Evolutionary conservation across 2,113 vertebrate genomes (phyloP).

Genomic region (Melanotaenia duboulayi): DNA sequence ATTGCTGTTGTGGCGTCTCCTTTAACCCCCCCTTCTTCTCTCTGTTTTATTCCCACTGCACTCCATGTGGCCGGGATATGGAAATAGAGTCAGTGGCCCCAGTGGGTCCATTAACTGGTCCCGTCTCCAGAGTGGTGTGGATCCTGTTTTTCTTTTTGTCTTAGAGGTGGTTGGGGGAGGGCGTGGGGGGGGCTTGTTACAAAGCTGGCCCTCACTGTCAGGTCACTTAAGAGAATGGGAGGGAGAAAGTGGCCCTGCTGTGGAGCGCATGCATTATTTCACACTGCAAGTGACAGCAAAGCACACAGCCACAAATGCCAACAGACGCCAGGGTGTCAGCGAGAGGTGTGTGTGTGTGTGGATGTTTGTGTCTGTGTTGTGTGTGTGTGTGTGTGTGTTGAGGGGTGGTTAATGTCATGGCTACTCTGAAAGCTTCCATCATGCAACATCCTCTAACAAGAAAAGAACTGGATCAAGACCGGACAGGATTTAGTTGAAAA

Average conservation of each 20-base stretch:
- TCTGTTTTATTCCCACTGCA: not conserved
- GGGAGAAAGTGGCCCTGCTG: slow-evolving; percentile 50
- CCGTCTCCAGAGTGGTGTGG: slow-evolving; percentile 40
- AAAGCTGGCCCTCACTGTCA: slow-evolving; percentile 47
- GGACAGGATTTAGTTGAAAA: slow-evolving; percentile 27
- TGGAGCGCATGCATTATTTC: slow-evolving; percentile 81
- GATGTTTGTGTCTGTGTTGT: slow-evolving; percentile 1
- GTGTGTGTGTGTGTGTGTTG: not conserved
- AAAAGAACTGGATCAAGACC: slow-evolving; percentile 41
- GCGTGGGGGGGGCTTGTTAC: slow-evolving; percentile 41
- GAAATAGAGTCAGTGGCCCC: slow-evolving; percentile 35
- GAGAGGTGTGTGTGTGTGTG: slow-evolving; percentile 26
- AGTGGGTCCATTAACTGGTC: slow-evolving; percentile 60
- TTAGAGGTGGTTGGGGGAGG: not conserved
- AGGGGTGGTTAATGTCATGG: slow-evolving; percentile 17
- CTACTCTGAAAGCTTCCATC: slow-evolving; percentile 21
- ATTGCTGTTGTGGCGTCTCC: slow-evolving; percentile 57
- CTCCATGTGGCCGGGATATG: slow-evolving; percentile 10
- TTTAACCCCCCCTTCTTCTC: slow-evolving; percentile 15
- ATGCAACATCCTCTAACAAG: slow-evolving; percentile 15
- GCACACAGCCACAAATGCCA: slow-evolving; percentile 65
- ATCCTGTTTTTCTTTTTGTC: slow-evolving; percentile 6
- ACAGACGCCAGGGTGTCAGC: slow-evolving; percentile 61
- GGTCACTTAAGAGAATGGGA: slow-evolving; percentile 56
- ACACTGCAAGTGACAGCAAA: slow-evolving; percentile 72